Evolutionary conservation across 1,140 invertebrate genomes (phyloP).

Genomic region (Leguminivora glycinivorella): DNA sequence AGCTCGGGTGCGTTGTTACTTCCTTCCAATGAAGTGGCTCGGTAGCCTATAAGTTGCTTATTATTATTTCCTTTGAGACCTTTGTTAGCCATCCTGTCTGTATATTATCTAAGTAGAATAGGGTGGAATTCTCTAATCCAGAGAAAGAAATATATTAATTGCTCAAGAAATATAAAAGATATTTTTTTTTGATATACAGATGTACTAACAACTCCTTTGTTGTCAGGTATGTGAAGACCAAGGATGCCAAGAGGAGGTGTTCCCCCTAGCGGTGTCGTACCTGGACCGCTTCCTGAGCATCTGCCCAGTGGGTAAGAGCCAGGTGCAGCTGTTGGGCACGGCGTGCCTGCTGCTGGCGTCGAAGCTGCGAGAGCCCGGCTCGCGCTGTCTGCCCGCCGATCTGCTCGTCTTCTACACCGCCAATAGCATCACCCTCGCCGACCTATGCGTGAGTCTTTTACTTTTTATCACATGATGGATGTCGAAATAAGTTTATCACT

Average conservation of each 20-base stretch:
- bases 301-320: slow-evolving; percentile 87
- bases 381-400: slow-evolving; percentile 87
- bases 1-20: slow-evolving; percentile 49
- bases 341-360: slow-evolving; percentile 94
- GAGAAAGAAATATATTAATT: too few species aligned
- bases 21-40: slow-evolving; percentile 34
- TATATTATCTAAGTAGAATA: too few species aligned
- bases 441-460: slow-evolving; percentile 89
- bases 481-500: not conserved
- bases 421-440: slow-evolving; percentile 90
- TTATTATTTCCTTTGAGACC: slow-evolving; percentile 29
- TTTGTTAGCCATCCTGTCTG: too few species aligned
- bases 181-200: not conserved
- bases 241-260: slow-evolving; percentile 94
- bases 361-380: slow-evolving; percentile 90
- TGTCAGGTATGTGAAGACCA: slow-evolving; percentile 95
- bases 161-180: too few species aligned
- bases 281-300: slow-evolving; percentile 94
- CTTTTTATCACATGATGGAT: not conserved
- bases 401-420: slow-evolving; percentile 94
- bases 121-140: too few species aligned
- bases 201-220: slow-evolving; percentile 41
- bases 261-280: slow-evolving; percentile 93
- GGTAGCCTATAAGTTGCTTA: not conserved
- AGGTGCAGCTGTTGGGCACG: slow-evolving; percentile 93